A percentile compares a stretch with the other conserved stretches of the same genome.
phyloP scores from a whole-genome alignment of 2,113 vertebrate species.

The Trogon surrucura region DNA sequence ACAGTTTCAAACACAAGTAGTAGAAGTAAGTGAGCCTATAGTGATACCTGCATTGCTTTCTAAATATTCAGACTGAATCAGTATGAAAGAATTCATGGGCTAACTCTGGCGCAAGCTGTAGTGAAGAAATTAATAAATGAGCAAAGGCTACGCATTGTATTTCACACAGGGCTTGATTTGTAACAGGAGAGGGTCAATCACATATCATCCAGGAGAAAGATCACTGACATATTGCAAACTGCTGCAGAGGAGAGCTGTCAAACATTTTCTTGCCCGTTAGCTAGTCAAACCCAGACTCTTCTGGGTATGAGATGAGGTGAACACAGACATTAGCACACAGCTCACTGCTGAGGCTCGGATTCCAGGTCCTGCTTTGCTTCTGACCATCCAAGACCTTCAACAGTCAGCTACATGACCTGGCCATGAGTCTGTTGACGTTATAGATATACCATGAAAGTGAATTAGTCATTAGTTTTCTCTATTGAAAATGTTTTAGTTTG shows the following conservation, averaged over 20 bases:
- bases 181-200: neutral
- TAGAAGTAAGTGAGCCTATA: neutral
- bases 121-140: neutral
- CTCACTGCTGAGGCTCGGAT: neutral
- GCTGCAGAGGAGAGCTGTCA: neutral
- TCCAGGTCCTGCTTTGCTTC: neutral
- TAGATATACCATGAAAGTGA: neutral
- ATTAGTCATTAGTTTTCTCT: neutral
- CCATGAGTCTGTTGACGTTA: neutral
- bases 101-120: neutral
- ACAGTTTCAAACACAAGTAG: neutral
- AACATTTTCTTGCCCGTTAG: neutral
- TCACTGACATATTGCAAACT: neutral
- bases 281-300: neutral
- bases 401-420: neutral
- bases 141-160: neutral
- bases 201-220: neutral
- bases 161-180: neutral
- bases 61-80: neutral
- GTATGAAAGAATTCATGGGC: neutral
- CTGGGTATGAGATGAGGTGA: neutral
- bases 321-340: neutral
- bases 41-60: neutral
- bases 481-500: neutral
- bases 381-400: neutral